These are phyloP conservation scores for Muscidifurax raptorellus DNA, from an alignment of 1,140 invertebrate species.

Conservation along the genomic window DNA sequence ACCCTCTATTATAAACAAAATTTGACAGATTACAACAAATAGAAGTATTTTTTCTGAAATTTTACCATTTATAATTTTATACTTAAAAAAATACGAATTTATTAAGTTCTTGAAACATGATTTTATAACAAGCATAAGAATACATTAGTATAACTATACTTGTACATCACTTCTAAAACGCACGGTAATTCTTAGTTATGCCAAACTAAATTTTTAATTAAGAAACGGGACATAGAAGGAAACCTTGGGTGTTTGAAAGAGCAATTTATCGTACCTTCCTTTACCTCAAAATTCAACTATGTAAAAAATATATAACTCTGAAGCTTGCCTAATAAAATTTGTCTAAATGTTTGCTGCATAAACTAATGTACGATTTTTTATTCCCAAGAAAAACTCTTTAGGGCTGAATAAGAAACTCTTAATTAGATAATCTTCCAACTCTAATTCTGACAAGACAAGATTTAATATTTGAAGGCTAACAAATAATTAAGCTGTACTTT, in stretches of 20 bases:
- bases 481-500: neutral
- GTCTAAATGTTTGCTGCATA: constrained; percentile 22
- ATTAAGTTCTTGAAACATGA: no score
- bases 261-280: constrained; percentile 51
- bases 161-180: constrained; percentile 21
- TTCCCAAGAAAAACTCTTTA: constrained; percentile 30
- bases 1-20: neutral
- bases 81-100: neutral
- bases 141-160: neutral
- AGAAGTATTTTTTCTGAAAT: neutral
- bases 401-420: constrained; percentile 21
- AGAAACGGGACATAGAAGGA: constrained; percentile 32
- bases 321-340: constrained; percentile 36
- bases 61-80: neutral
- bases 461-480: neutral
- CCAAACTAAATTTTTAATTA: constrained; percentile 21
- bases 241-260: constrained; percentile 46
- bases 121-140: neutral
- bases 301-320: constrained; percentile 4
- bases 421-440: neutral
- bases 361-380: neutral
- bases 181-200: neutral
- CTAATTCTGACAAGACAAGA: neutral
- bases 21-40: constrained; percentile 4
- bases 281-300: constrained; percentile 24